Conservation (phyloP, 2,888 invertebrate genomes). For the Acheta domesticus region DNA sequence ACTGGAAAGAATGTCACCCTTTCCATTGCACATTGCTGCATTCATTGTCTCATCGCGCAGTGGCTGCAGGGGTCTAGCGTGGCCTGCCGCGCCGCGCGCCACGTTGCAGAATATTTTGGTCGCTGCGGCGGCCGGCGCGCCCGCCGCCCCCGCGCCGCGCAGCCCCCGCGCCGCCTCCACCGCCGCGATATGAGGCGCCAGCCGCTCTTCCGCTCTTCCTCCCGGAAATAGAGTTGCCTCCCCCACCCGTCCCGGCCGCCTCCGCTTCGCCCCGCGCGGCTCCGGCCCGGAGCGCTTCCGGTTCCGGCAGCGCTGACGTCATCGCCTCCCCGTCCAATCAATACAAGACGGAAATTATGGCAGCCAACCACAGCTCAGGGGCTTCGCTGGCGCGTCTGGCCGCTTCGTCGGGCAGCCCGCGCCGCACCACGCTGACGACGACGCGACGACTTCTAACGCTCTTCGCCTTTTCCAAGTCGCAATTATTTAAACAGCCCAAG, state of each 20-base stretch:
- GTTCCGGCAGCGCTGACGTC: slow-evolving; percentile 35
- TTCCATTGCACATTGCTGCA: too few species aligned
- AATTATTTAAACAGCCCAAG: too few species aligned
- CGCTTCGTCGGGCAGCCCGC: background rate
- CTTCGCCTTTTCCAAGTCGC: too few species aligned
- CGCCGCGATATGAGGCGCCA: background rate
- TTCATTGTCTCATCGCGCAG: too few species aligned
- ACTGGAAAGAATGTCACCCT: too few species aligned
- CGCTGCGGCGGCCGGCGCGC: too few species aligned
- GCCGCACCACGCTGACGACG: too few species aligned
- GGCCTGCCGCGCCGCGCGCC: too few species aligned
- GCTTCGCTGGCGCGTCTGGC: background rate
- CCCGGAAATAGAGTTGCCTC: slow-evolving; percentile 36
- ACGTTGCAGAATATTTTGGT: too few species aligned
- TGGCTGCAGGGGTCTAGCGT: too few species aligned
- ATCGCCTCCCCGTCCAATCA: slow-evolving; percentile 32
- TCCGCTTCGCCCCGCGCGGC: slow-evolving; percentile 31
- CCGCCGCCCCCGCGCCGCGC: too few species aligned
- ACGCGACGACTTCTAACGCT: too few species aligned
- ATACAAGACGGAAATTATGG: slow-evolving; percentile 36
- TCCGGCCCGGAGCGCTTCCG: slow-evolving; percentile 31
- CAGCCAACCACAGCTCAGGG: slow-evolving; percentile 53
- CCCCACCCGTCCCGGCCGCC: slow-evolving; percentile 32
- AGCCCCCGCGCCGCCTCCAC: background rate
- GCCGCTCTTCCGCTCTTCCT: slow-evolving; percentile 33